Conservation (phyloP, 2,888 invertebrate species). For the Pantelozetes paolii region DNA sequence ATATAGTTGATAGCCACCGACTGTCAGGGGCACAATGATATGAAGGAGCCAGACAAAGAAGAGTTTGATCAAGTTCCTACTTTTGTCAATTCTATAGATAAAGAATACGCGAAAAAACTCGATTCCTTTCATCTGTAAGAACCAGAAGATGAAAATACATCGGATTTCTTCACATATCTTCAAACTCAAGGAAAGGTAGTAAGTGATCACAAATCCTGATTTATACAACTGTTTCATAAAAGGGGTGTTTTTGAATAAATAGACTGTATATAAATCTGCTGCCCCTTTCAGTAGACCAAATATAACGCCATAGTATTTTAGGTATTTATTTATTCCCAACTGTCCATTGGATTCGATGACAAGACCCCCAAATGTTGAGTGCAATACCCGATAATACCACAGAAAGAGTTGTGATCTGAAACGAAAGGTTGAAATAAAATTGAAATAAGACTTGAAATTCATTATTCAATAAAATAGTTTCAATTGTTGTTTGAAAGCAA, state of each 20-base stretch:
- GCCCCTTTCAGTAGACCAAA: neutral
- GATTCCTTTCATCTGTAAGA: slow-evolving; percentile 6
- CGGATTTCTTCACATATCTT: neutral
- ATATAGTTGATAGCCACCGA: neutral
- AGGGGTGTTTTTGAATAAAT: neutral
- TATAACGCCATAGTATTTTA: neutral
- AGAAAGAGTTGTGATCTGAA: neutral
- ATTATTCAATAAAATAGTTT: too few species aligned
- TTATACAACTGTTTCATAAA: neutral
- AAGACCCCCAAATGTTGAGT: neutral
- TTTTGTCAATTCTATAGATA: neutral
- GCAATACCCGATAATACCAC: neutral
- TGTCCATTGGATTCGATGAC: neutral
- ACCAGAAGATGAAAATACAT: neutral
- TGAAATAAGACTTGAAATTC: too few species aligned
- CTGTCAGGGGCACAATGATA: neutral
- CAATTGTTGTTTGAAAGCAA: too few species aligned
- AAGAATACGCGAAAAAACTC: slow-evolving; percentile 1
- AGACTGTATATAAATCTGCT: neutral
- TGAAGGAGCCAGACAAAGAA: slow-evolving; percentile 1
- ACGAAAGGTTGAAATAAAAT: too few species aligned
- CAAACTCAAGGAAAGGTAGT: neutral
- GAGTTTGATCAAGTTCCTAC: neutral
- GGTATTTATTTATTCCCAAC: neutral
- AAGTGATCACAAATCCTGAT: neutral